phyloP scores from a whole-genome alignment of 2,113 vertebrate species.

The Eulemur macaco region DNA sequence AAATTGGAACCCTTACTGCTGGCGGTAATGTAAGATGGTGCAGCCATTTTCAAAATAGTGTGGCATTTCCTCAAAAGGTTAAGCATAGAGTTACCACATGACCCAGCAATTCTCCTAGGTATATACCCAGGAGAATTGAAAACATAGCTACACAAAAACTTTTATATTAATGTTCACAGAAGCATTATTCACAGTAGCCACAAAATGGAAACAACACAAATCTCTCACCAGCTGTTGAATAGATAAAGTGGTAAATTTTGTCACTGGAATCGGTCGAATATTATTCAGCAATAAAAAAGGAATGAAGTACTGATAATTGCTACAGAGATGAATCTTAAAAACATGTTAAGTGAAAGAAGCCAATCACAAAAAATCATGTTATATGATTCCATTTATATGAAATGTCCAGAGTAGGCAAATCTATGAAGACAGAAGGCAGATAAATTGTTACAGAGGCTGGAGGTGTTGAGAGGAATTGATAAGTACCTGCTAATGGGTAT shows the following conservation, averaged over 20 bases:
- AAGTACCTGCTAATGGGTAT: not conserved
- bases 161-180: not conserved
- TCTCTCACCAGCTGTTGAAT: not conserved
- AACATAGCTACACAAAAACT: not conserved
- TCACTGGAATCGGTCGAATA: not conserved
- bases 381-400: not conserved
- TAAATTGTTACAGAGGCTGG: not conserved
- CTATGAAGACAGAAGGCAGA: not conserved
- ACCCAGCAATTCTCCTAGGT: not conserved
- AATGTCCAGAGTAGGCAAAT: constrained; percentile 18
- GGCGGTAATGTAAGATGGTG: constrained; percentile 4
- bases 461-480: not conserved
- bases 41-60: not conserved
- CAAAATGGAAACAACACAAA: not conserved
- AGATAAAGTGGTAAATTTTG: not conserved
- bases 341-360: not conserved
- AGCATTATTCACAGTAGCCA: not conserved
- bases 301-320: not conserved
- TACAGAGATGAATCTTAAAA: not conserved
- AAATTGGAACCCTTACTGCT: not conserved
- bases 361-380: not conserved
- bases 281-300: not conserved
- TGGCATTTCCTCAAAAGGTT: constrained; percentile 30
- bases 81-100: not conserved
- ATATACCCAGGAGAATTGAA: not conserved